These are phyloP conservation scores for Cebus imitator DNA, from an alignment of 2,113 vertebrate genomes.

Conservation along the genomic window DNA sequence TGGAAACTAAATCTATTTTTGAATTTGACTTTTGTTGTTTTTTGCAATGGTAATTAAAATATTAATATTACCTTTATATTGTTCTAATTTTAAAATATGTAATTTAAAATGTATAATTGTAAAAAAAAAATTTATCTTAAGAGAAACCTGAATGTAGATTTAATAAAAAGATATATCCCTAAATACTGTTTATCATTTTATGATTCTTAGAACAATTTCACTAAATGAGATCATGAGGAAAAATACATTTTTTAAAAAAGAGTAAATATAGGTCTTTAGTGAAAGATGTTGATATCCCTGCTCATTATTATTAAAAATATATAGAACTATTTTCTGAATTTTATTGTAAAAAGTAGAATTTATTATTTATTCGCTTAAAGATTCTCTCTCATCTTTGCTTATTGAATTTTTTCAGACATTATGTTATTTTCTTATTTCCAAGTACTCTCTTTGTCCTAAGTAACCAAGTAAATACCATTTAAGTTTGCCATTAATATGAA, in stretches of 20 bases:
- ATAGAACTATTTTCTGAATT: constrained; percentile 34
- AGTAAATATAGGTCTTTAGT: background rate
- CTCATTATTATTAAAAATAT: constrained; percentile 2
- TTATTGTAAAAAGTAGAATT: background rate
- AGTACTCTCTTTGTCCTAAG: background rate
- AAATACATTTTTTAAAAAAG: background rate
- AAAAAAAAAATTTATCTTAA: background rate
- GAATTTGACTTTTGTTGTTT: background rate
- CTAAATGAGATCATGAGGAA: background rate
- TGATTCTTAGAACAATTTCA: constrained; percentile 10
- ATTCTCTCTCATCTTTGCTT: background rate
- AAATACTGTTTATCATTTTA: background rate
- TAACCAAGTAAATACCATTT: background rate
- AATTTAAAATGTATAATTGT: background rate
- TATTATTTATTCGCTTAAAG: constrained; percentile 24
- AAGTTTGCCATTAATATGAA: constrained; percentile 1
- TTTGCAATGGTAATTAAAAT: background rate
- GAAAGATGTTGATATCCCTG: background rate
- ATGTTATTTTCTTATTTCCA: constrained; percentile 16
- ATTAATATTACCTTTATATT: background rate
- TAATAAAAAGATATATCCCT: background rate
- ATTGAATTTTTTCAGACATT: background rate
- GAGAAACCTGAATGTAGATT: background rate
- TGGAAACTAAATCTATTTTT: constrained; percentile 41
- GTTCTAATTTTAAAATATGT: background rate